phyloP scores from a whole-genome alignment of 2,113 vertebrate genomes.

The Propithecus coquereli region DNA sequence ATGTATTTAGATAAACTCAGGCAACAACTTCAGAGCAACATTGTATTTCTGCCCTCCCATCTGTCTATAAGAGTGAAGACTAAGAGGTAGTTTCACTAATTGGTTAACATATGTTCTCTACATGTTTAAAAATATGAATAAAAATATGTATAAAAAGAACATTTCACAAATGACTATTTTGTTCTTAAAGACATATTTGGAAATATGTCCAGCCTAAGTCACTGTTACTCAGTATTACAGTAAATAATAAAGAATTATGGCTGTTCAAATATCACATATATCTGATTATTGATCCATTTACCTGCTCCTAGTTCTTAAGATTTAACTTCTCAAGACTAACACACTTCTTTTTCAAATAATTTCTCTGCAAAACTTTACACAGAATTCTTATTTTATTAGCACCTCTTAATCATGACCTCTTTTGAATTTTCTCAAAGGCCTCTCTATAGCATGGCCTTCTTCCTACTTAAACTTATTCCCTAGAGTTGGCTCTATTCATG shows the following conservation, averaged over 20 bases:
- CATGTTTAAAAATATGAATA: not conserved
- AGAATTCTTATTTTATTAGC: not conserved
- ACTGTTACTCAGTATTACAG: not conserved
- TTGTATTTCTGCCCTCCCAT: not conserved
- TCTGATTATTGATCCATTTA: not conserved
- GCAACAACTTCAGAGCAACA: not conserved
- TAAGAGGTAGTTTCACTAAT: not conserved
- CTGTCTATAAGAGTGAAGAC: not conserved
- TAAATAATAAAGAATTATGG: not conserved
- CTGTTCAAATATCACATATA: not conserved
- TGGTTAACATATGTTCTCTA: not conserved
- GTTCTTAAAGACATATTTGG: not conserved
- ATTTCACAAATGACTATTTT: not conserved
- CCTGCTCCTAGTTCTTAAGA: not conserved
- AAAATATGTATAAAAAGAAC: not conserved
- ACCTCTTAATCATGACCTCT: not conserved
- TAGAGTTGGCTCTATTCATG: not conserved
- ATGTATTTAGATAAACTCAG: not conserved
- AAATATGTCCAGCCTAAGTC: not conserved
- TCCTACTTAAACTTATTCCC: not conserved
- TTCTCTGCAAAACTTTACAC: not conserved
- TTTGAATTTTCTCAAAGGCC: not conserved
- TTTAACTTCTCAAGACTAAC: not conserved
- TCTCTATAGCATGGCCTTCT: not conserved
- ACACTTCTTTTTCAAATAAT: not conserved